Evolutionary conservation across 2,113 vertebrate genomes (phyloP), one percentile per base, ranked within the genome.

Genomic region (Willisornis vidua): DNA sequence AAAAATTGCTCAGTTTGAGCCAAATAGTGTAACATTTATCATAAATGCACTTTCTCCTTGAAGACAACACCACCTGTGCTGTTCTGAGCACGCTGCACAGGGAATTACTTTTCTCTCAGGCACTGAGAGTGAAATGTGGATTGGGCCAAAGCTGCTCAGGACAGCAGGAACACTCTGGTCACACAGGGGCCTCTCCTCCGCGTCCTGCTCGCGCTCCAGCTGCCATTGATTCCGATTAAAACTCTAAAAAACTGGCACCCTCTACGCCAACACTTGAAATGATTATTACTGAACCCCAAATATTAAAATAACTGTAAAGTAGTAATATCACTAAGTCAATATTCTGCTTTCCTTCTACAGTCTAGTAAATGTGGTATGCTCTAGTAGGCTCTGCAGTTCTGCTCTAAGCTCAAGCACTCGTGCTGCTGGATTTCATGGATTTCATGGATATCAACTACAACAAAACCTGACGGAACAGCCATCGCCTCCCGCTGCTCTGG

Each of bases 21-120:
- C 97, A 98, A 98, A 98, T 97, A 98, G 97, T 95, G 96, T 97
- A 97, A 98, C 98, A 98, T 98, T 98, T 98, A 98, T 97, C 98
- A 98, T 98, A 98, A 98, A 98, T 98, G 98, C 97, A 98, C 98
- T 97, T 97, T 96, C 95, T 97, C 97, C 94, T 96, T 90, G 92
- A 97, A 97, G 95, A 97, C 93, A 94, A 97, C 93, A 94, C 81
- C 62, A 95, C 91, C 97, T 97, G 97, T 97, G 97, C 97, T 95
- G 55, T 87, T 89, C 96, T 95, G 96, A 93, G 90, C 90, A 63
- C 49, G 23, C 93, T 66, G 95, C 82, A 97, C 96, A 96, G 93
- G 91, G 93, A 92, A 90, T 96, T 87, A 94, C 55, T 86, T 67
- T 83, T 78, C 96, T 93, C 93, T 85, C 91, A 95, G 80, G 95